Evolutionary conservation across 2,113 vertebrate genomes (phyloP), one percentile per base, ranked within the genome.

Genomic region (Scomber colias): DNA sequence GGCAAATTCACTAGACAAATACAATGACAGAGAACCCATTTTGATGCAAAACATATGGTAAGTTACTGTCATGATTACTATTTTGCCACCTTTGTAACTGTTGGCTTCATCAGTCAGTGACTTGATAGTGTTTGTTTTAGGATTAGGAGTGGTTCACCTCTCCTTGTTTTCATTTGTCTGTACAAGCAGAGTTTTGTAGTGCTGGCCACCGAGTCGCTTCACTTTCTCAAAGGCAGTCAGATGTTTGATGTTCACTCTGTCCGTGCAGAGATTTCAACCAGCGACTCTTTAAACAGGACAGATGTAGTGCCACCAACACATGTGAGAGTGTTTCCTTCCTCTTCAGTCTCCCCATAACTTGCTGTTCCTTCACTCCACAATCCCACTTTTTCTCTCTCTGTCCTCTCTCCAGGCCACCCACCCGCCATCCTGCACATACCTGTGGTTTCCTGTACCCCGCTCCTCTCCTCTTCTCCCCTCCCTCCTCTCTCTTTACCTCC

Each of bases 401-500:
- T 80, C 73, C 77, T 87, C 79, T 88, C 84, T 83, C 45, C 56
- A 61, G 88, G 88, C 89, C 90, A 89, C 92, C 90, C 91, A 93
- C 90, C 91, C 89, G 51, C 92, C 91, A 71, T 87, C 88, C 87
- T 84, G 88, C 77, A 86, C 95, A 95, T 95, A 95, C 93, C 94
- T 94, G 95, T 92, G 95, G 94, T 95, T 95, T 95, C 85, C 91
- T 94, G 90, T 81, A 51, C 68, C 83, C 88, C 30, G 48, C 82
- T 79, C 83, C 64, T 61, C 72, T 77, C 59, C 30, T 62, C 61
- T 55, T 65, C 71, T 71, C 70, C 57, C 53, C 72, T 40, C 69
- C 66, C 75, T 68, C 62, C 63, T 77, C 79, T 82, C 70, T 79
- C 54, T 54, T 81, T 85, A 85, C 84, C 79, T 84, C 71, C 31